Base-by-base conservation (phyloP, 2,113 vertebrate genomes). In the Trochalopteron elliotii region DNA sequence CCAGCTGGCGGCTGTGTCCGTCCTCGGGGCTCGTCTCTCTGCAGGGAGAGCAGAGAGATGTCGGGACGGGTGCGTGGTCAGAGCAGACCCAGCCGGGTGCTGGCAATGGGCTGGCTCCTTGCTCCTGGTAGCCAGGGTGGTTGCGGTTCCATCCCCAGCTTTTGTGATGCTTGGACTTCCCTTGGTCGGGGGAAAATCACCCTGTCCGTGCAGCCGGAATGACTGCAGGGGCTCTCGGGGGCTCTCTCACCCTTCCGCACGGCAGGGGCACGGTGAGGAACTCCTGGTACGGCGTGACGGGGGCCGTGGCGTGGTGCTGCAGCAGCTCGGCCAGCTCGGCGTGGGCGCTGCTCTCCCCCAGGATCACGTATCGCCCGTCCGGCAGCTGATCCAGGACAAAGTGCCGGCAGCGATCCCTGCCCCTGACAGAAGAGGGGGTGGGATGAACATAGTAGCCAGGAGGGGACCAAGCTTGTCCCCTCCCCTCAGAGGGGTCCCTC, bases 351-450 rank as follows among this genome's bases (percentile, higher is more conserved):
- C 53, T 76, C 92, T 98, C 98, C 0, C 98, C 98, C 91, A 98
- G 97, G 76, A 98, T 98, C 94, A 97, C 89, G 45, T 98, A 98
- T 3, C 53, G 90, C 63, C 97, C 96, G 7, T 96, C 96, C 1
- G 37, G 27, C 52, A 91, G 94, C 92, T 98, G 98, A 84, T 98
- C 97, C 84, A 98, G 96, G 76, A 98, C 96, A 37, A 98, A 99
- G 89, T 98, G 98, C n/a, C 98, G 98, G 88, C 98, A 98, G 77
- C 98, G 96, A 60, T 98, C 97, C n/a, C 56, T 65, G 39, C 98
- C 98, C 93, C 98, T 98, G 83, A 0, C 0, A 2, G 7, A 10
- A 10, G 5, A 47, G 12, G 30, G 18, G 30, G 45, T 44, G 31
- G 31, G 30, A 30, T 21, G 0, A 23, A 22, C 15, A 37, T 17